Evolutionary conservation across 2,888 invertebrate genomes (phyloP), one percentile per base, ranked within the genome.

Genomic region (Eudasyphora cyanicolor): DNA sequence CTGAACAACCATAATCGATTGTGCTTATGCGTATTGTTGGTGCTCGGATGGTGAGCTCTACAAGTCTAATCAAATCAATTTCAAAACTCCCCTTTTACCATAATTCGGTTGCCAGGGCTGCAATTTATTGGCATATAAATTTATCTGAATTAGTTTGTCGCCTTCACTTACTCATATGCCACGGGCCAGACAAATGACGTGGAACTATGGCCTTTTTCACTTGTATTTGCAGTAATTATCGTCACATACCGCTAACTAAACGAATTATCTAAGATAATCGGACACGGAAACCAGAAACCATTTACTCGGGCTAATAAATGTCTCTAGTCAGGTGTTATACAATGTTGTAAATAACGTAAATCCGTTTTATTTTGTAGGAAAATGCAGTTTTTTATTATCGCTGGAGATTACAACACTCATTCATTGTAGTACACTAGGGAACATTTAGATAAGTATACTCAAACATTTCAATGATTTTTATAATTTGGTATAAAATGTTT

Each of bases 1-100:
- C 32, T 32, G 32, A 32, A 8, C 32, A 32, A 32, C 32, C 4
- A 8, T 8, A 32, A 8, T 6, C 32, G 32, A 32, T 32, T 32
- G 32, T 32, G 32, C 5, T 32, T 4, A 32, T 32, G 32, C 8
- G 4, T 32, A 32, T 32, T 32, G 32, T 32, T 32, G 32, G 4
- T 32, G 32, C 32, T 32, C 32, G 4, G 32, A 32, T 32, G 32
- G 32, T 32, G 32, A 4, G 32, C 8, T 32, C 32, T 32, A 32
- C 32, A 32, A n/a, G n/a, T n/a, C n/a, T 45, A 45, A 51, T 51
- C 49, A 17, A 51, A 51, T 51, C 17, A 54, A 54, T 54, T 54
- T 21, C 24, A 12, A 54, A 51, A 51, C 49, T 17, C n/a, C 6
- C 49, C 49, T 19, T 54, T 24, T 12, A 8, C 8, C 8, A 4